Evolutionary conservation across 2,888 invertebrate genomes (phyloP).

Genomic region (Pheosia tremula): DNA sequence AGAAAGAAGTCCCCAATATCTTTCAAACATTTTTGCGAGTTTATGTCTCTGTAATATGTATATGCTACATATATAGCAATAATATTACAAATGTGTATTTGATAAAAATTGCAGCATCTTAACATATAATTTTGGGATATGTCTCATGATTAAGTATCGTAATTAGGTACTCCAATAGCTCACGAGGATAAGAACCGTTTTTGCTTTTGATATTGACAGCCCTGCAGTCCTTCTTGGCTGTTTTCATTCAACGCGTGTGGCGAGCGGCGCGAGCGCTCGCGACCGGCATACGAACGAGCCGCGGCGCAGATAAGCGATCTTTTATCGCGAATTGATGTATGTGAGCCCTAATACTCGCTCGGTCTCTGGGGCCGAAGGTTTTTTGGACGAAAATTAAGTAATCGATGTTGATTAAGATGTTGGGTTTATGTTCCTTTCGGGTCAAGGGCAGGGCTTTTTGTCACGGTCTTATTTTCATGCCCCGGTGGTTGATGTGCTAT

Average conservation of each 20-base stretch:
- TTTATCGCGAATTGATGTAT: constrained; percentile 62
- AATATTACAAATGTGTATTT: no score
- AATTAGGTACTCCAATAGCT: no score
- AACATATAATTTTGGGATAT: no score
- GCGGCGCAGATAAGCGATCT: constrained; percentile 54
- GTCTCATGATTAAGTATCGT: no score
- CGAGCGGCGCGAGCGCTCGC: constrained; percentile 21
- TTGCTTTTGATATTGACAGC: constrained; percentile 13
- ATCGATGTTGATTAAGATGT: constrained; percentile 5
- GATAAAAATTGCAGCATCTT: no score
- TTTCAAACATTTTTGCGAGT: no score
- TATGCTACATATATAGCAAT: no score
- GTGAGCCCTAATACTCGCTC: constrained; percentile 34
- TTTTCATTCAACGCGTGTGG: constrained; percentile 25
- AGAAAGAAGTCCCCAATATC: no score
- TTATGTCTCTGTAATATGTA: no score
- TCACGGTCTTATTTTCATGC: no score
- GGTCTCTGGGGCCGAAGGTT: neutral
- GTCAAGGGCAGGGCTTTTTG: neutral
- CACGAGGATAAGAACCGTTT: no score
- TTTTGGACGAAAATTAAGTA: neutral
- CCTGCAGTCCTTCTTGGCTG: constrained; percentile 20
- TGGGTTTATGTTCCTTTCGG: neutral
- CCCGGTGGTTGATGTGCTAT: no score
- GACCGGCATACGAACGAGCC: constrained; percentile 41